These are phyloP conservation scores for Ctenopoma multispine DNA, from an alignment of 2,797 vertebrate species.

Conservation along the genomic window DNA sequence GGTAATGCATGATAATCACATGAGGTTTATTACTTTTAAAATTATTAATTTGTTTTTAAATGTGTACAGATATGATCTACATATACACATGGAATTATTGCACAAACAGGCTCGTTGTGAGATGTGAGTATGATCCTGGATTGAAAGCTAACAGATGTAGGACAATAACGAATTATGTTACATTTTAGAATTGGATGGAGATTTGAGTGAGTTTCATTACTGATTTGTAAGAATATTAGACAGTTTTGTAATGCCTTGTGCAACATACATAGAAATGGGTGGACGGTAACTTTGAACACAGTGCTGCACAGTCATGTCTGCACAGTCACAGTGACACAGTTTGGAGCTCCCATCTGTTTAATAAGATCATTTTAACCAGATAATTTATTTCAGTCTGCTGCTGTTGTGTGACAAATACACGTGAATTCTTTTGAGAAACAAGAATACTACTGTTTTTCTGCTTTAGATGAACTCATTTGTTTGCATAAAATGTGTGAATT, in stretches of 20 bases:
- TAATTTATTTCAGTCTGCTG: slow-evolving; percentile 44
- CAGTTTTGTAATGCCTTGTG: neutral
- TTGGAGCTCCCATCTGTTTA: slow-evolving; percentile 61
- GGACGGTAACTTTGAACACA: slow-evolving; percentile 29
- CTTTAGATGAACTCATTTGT: slow-evolving; percentile 21
- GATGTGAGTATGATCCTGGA: neutral
- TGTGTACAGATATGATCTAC: slow-evolving; percentile 5
- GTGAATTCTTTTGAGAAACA: slow-evolving; percentile 37
- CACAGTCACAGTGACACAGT: slow-evolving; percentile 50
- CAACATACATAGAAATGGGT: slow-evolving; percentile 1
- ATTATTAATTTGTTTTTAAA: slow-evolving; percentile 17
- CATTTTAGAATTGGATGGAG: slow-evolving; percentile 14
- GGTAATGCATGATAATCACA: slow-evolving; percentile 23
- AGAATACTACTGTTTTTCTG: slow-evolving; percentile 12
- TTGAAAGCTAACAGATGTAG: slow-evolving; percentile 13
- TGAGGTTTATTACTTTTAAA: slow-evolving; percentile 14
- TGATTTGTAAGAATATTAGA: slow-evolving; percentile 17
- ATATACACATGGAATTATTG: slow-evolving; percentile 6
- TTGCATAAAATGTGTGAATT: slow-evolving; percentile 41
- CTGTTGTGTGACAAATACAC: slow-evolving; percentile 26
- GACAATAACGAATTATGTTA: slow-evolving; percentile 7
- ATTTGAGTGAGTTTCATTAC: slow-evolving; percentile 20
- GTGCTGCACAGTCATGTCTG: slow-evolving; percentile 17
- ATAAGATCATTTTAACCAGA: slow-evolving; percentile 56
- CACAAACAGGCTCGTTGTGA: slow-evolving; percentile 15